phyloP scores from a whole-genome alignment of 2,888 invertebrate genomes.

The Campaea margaritaria region DNA sequence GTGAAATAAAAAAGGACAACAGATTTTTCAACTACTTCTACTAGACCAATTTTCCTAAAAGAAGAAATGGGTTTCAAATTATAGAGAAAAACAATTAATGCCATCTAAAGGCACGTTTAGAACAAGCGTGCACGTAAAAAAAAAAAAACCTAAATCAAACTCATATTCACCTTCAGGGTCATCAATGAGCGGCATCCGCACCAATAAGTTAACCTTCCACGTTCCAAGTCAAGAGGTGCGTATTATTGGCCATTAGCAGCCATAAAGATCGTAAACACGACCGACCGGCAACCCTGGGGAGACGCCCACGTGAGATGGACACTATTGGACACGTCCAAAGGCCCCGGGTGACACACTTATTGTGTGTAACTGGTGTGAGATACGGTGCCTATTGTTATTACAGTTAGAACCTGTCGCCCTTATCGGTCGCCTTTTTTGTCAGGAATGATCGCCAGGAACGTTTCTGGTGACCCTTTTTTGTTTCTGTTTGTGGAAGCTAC shows the following conservation, averaged over 20 bases:
- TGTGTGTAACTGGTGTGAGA: conserved; percentile 27
- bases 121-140: background rate
- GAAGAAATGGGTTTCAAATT: too few species aligned
- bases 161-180: conserved; percentile 36
- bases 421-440: background rate
- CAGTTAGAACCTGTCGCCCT: background rate
- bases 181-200: conserved; percentile 44
- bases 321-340: conserved; percentile 44
- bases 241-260: conserved; percentile 67
- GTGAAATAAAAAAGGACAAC: too few species aligned
- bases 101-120: background rate
- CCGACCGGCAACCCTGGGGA: conserved; percentile 49
- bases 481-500: too few species aligned
- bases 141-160: conserved; percentile 18
- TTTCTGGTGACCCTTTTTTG: background rate
- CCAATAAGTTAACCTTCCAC: conserved; percentile 63
- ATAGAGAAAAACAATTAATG: too few species aligned
- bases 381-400: conserved; percentile 1
- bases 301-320: conserved; percentile 48
- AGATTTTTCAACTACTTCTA: too few species aligned
- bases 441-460: background rate
- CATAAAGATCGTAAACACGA: conserved; percentile 64
- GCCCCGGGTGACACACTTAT: conserved; percentile 40
- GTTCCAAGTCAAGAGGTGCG: conserved; percentile 62
- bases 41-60: too few species aligned